Evolutionary conservation across 2,113 vertebrate genomes (phyloP).

Genomic region (Cynocephalus volans): DNA sequence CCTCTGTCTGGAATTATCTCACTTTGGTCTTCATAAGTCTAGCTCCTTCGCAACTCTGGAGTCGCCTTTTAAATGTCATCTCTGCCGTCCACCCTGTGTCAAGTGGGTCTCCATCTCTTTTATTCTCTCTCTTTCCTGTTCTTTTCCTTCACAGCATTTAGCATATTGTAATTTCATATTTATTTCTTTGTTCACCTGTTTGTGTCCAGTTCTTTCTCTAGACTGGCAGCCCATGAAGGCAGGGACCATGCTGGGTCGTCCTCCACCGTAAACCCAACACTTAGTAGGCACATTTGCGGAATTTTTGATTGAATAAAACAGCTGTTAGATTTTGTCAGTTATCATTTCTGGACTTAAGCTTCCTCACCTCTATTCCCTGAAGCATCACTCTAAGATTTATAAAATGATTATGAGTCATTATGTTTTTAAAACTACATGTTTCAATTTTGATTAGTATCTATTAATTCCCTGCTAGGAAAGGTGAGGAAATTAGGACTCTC

Average conservation of each 20-base stretch:
- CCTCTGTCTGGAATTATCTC: background rate
- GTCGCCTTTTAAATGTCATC: background rate
- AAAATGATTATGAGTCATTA: constrained; percentile 65
- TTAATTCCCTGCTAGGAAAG: constrained; percentile 63
- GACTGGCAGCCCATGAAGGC: background rate
- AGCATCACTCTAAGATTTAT: constrained; percentile 41
- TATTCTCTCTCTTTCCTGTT: background rate
- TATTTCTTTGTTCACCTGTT: constrained; percentile 27
- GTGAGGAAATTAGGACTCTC: constrained; percentile 26
- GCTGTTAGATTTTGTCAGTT: constrained; percentile 30
- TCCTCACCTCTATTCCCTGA: constrained; percentile 56
- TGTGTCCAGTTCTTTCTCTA: background rate
- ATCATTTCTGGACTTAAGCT: constrained; percentile 10
- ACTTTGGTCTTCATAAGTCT: background rate
- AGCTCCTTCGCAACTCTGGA: background rate
- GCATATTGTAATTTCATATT: background rate
- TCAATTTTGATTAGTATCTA: constrained; percentile 69
- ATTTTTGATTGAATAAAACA: constrained; percentile 3
- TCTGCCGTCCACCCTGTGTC: background rate
- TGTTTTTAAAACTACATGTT: constrained; percentile 53
- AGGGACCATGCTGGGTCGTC: background rate
- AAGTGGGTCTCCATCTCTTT: background rate
- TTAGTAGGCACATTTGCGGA: background rate
- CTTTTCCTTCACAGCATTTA: background rate
- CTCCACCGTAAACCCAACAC: background rate